Percentiles rank a stretch among this genome's conserved stretches.
Evolutionary conservation across 2,113 vertebrate genomes (phyloP).

Genomic region (Muntiacus reevesi): DNA sequence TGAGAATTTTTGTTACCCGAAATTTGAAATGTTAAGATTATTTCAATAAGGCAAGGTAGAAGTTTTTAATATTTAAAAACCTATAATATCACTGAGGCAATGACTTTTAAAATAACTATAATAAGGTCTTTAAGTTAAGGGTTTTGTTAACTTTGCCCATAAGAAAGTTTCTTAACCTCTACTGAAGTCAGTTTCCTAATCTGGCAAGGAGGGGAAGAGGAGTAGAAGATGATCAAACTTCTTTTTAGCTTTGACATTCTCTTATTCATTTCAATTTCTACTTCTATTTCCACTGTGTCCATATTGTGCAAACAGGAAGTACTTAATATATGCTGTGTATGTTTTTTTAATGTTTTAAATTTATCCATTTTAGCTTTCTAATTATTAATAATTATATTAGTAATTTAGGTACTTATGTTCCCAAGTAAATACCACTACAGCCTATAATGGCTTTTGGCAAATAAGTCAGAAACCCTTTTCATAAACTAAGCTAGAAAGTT

Average conservation of each 20-base stretch:
- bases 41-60: background rate
- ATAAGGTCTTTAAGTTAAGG: background rate
- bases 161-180: background rate
- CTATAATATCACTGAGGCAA: background rate
- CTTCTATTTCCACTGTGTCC: background rate
- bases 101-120: background rate
- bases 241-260: background rate
- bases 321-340: background rate
- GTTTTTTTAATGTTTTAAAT: background rate
- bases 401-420: background rate
- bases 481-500: background rate
- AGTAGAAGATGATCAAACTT: background rate
- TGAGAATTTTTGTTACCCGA: background rate
- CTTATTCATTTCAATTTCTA: background rate
- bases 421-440: background rate
- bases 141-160: background rate
- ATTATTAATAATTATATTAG: background rate
- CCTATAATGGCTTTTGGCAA: background rate
- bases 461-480: slow-evolving; percentile 13
- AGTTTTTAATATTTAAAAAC: background rate
- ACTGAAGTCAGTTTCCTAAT: background rate
- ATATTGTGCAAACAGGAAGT: background rate
- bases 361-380: background rate
- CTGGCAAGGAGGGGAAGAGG: background rate
- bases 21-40: background rate